Evolutionary conservation across 2,888 invertebrate genomes (phyloP).

Genomic region (Thalpophila matura): DNA sequence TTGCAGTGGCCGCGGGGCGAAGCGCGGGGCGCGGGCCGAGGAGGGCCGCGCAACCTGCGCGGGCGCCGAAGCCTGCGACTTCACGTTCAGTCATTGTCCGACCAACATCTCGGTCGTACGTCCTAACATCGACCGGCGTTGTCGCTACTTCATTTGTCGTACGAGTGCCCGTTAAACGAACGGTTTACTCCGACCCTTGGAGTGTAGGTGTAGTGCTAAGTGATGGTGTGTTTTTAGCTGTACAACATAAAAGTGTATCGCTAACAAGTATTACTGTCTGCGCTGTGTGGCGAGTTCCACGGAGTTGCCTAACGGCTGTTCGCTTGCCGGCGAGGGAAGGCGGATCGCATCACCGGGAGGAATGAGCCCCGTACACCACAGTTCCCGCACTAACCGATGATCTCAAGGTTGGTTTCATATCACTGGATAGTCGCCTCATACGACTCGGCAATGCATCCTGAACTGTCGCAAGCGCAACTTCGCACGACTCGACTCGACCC

Average conservation of each 20-base stretch:
- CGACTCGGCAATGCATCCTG: slow-evolving; percentile 53
- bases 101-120: slow-evolving; percentile 86
- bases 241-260: slow-evolving; percentile 88
- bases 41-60: slow-evolving; percentile 76
- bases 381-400: slow-evolving; percentile 89
- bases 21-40: slow-evolving; percentile 61
- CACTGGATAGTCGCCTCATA: slow-evolving; percentile 56
- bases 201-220: slow-evolving; percentile 87
- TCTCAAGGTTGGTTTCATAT: slow-evolving; percentile 87
- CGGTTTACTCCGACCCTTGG: slow-evolving; percentile 82
- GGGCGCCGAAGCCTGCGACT: slow-evolving; percentile 81
- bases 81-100: slow-evolving; percentile 88
- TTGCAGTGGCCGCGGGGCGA: slow-evolving; percentile 64
- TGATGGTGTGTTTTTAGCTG: slow-evolving; percentile 89
- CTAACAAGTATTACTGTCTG: slow-evolving; percentile 85
- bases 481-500: slow-evolving; percentile 78
- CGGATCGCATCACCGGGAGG: slow-evolving; percentile 88
- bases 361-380: slow-evolving; percentile 89
- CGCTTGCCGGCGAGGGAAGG: slow-evolving; percentile 88
- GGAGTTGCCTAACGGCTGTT: slow-evolving; percentile 87
- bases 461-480: slow-evolving; percentile 83
- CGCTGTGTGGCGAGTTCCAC: slow-evolving; percentile 82
- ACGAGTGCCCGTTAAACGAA: slow-evolving; percentile 85
- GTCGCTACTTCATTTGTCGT: slow-evolving; percentile 85
- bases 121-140: slow-evolving; percentile 76